Evolutionary conservation across 2,888 invertebrate genomes (phyloP).

Genomic region (Charanyca ferruginea): DNA sequence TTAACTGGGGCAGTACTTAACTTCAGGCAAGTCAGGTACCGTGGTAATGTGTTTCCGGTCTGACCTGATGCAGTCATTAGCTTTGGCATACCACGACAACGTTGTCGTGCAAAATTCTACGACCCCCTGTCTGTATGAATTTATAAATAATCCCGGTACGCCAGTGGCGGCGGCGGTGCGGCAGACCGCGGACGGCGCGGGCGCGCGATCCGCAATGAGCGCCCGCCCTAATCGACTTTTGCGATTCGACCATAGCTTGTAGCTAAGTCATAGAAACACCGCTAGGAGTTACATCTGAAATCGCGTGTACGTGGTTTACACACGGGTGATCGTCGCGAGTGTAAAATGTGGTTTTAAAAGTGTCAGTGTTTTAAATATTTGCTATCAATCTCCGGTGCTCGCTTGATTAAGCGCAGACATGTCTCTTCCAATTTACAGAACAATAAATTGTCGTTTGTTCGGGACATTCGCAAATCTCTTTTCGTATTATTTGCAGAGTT

Average conservation of each 20-base stretch:
- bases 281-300: constrained; percentile 37
- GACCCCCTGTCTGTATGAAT: constrained; percentile 90
- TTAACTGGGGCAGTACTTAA: constrained; percentile 12
- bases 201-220: constrained; percentile 85
- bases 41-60: constrained; percentile 79
- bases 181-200: constrained; percentile 90
- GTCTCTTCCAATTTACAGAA: constrained; percentile 76
- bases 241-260: constrained; percentile 73
- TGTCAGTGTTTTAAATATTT: constrained; percentile 64
- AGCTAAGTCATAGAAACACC: constrained; percentile 52
- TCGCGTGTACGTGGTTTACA: constrained; percentile 39
- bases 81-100: constrained; percentile 83
- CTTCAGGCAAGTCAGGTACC: constrained; percentile 42
- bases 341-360: constrained; percentile 62
- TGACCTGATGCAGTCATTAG: constrained; percentile 81
- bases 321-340: constrained; percentile 67
- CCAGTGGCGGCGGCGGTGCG: constrained; percentile 90
- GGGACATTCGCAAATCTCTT: constrained; percentile 71
- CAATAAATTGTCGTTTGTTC: constrained; percentile 75
- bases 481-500: constrained; percentile 69
- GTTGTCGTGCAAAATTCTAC: constrained; percentile 89
- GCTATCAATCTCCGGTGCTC: constrained; percentile 62
- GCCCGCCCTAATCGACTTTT: constrained; percentile 83
- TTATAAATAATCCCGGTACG: constrained; percentile 90
- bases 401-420: constrained; percentile 78